Evolutionary conservation across 30 jellyfish, hydroid and myxozoan genomes (phyloP).

Genomic region (Haliclystus octoradiatus): DNA sequence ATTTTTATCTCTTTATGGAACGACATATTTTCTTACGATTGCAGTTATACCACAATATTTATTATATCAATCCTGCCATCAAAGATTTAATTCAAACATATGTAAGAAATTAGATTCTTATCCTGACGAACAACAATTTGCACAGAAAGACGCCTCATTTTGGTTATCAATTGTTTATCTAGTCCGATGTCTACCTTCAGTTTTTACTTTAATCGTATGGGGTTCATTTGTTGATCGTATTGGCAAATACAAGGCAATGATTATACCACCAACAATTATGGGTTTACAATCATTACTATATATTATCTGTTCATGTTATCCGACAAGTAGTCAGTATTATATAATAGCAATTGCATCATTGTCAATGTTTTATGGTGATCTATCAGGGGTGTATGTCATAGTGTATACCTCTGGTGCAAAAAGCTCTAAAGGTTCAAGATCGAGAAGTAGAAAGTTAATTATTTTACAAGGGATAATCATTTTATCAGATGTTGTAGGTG

Average conservation of each 20-base stretch:
- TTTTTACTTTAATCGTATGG: constrained; percentile 74
- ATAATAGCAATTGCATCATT: no score
- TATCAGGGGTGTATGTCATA: no score
- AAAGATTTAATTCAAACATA: constrained; percentile 35
- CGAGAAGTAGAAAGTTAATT: no score
- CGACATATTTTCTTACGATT: no score
- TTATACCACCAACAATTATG: constrained; percentile 51
- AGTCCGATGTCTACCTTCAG: constrained; percentile 42
- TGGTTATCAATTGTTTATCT: constrained; percentile 64
- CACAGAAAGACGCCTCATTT: constrained; percentile 16
- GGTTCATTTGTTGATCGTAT: constrained; percentile 80
- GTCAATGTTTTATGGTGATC: no score
- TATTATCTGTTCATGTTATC: constrained; percentile 35
- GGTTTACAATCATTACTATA: constrained; percentile 47
- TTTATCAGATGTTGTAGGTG: no score
- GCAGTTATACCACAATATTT: constrained; percentile 71
- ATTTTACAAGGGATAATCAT: no score
- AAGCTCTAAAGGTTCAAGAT: no score
- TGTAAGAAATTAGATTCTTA: constrained; percentile 23
- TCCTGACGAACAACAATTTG: constrained; percentile 23
- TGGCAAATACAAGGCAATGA: constrained; percentile 60
- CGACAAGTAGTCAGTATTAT: no score
- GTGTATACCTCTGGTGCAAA: no score
- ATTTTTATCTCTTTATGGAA: no score
- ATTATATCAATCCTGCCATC: constrained; percentile 38